A percentile compares a stretch with the other conserved stretches of the same genome.
phyloP scores from a whole-genome alignment of 1,140 invertebrate genomes.

The Drosophila prosaltans region DNA sequence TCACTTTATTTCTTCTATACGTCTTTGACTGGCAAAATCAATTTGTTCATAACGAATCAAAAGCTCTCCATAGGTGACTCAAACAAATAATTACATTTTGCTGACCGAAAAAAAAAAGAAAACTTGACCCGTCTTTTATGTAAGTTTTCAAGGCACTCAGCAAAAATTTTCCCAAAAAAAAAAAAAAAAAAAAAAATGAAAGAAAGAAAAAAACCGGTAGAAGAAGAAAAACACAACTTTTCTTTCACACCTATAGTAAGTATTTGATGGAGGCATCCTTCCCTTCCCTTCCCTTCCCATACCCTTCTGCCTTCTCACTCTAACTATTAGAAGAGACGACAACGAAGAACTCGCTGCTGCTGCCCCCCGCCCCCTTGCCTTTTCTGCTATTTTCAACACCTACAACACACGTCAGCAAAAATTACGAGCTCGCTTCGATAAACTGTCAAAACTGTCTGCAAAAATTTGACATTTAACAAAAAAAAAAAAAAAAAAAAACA shows the following conservation, averaged over 20 bases:
- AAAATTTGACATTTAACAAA: constrained; percentile 78
- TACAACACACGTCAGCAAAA: constrained; percentile 77
- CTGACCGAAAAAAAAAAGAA: constrained; percentile 23
- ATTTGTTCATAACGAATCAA: constrained; percentile 56
- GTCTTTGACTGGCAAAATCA: constrained; percentile 53
- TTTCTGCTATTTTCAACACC: constrained; percentile 62
- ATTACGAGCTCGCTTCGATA: constrained; percentile 79
- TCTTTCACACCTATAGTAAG: constrained; percentile 44
- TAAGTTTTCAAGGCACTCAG: constrained; percentile 60
- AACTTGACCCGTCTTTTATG: constrained; percentile 66
- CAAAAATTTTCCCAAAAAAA: constrained; percentile 9
- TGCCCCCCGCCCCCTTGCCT: background rate
- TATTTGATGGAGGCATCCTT: constrained; percentile 16
- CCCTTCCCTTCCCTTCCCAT: background rate
- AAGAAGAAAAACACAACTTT: constrained; percentile 53
- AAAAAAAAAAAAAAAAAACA: constrained; percentile 32
- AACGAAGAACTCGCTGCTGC: background rate
- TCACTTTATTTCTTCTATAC: constrained; percentile 18
- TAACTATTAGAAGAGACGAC: background rate
- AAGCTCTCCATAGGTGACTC: constrained; percentile 59
- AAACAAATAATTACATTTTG: constrained; percentile 69
- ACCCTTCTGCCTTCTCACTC: background rate
- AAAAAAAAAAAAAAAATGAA: constrained; percentile 39
- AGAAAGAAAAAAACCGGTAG: background rate
- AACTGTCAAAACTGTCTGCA: constrained; percentile 81